Conservation (phyloP, 2,797 vertebrate species). For the Chromobotia macracanthus region DNA sequence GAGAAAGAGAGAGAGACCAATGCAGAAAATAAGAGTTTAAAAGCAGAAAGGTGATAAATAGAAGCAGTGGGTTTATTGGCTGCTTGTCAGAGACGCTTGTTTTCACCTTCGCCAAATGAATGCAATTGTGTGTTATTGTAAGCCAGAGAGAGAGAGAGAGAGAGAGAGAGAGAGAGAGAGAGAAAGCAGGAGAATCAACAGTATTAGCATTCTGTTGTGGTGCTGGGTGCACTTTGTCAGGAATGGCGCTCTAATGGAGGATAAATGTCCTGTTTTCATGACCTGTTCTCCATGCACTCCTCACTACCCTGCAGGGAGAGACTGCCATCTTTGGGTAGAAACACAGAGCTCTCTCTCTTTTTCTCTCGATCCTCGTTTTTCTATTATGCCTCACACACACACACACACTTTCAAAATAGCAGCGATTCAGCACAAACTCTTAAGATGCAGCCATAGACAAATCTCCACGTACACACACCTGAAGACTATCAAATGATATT, state of each 20-base stretch:
- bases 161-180: slow-evolving; percentile 22
- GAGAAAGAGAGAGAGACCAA: neutral
- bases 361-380: slow-evolving; percentile 25
- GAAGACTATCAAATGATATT: neutral
- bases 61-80: slow-evolving; percentile 55
- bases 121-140: slow-evolving; percentile 73
- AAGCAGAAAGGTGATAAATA: slow-evolving; percentile 60
- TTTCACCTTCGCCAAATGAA: slow-evolving; percentile 72
- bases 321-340: slow-evolving; percentile 80
- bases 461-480: neutral
- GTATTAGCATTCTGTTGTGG: slow-evolving; percentile 74
- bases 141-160: slow-evolving; percentile 52
- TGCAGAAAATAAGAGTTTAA: slow-evolving; percentile 59
- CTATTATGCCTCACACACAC: slow-evolving; percentile 15
- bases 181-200: slow-evolving; percentile 44
- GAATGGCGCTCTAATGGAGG: slow-evolving; percentile 75
- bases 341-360: slow-evolving; percentile 40
- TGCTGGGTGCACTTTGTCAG: slow-evolving; percentile 73
- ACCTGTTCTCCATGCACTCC: slow-evolving; percentile 67
- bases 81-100: slow-evolving; percentile 58
- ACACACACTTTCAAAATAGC: neutral
- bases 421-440: neutral
- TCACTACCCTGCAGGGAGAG: slow-evolving; percentile 71
- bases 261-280: slow-evolving; percentile 73
- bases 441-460: slow-evolving; percentile 1